phyloP scores from a whole-genome alignment of 2,113 vertebrate genomes.

The Amblyopsis rosae region DNA sequence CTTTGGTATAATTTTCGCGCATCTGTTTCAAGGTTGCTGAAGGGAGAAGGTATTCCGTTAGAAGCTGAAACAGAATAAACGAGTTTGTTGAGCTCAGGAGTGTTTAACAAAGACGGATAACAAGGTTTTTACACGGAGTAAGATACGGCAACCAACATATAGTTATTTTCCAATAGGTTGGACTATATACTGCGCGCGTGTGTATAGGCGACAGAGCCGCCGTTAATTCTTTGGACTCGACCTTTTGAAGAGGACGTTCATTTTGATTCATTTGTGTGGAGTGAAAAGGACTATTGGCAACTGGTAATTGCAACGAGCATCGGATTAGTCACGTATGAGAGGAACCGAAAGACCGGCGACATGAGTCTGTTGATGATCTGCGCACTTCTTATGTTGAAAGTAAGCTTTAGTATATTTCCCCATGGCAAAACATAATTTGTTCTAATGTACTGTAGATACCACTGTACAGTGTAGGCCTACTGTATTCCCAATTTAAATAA shows the following conservation, averaged over 20 bases:
- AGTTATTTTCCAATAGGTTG: conserved; percentile 25
- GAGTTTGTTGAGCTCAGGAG: conserved; percentile 25
- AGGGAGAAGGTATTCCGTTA: conserved; percentile 39
- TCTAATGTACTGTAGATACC: no score
- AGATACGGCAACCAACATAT: background rate
- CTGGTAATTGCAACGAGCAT: background rate
- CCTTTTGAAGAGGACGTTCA: conserved; percentile 3
- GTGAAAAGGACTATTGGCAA: background rate
- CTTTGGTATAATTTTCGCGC: conserved; percentile 24
- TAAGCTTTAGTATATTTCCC: conserved; percentile 44
- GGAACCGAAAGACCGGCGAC: conserved; percentile 44
- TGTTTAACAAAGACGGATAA: conserved; percentile 22
- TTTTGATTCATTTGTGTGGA: background rate
- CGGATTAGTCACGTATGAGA: background rate
- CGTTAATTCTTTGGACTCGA: background rate
- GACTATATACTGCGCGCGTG: conserved; percentile 10
- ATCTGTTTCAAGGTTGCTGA: conserved; percentile 43
- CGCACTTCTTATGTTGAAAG: conserved; percentile 68
- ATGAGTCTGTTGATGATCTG: conserved; percentile 56
- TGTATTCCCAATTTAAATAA: no score
- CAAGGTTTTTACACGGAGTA: conserved; percentile 4
- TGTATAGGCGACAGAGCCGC: background rate
- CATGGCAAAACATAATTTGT: no score
- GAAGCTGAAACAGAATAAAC: conserved; percentile 47
- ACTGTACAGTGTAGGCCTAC: no score